These are phyloP conservation scores for Hipposideros armiger DNA, from an alignment of 2,113 vertebrate genomes.

Conservation along the genomic window DNA sequence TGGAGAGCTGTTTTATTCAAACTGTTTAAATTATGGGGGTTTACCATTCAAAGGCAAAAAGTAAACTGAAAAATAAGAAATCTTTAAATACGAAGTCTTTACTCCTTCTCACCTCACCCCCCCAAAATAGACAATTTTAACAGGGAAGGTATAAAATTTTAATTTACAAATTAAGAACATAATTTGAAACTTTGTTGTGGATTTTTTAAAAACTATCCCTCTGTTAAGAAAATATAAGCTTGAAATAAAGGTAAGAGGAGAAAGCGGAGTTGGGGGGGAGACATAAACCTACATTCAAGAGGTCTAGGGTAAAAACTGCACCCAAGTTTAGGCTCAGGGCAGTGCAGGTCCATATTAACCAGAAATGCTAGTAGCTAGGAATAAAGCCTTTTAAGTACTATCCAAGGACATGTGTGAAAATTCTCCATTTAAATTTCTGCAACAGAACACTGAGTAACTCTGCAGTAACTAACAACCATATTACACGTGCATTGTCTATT, in stretches of 20 bases:
- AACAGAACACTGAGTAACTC: background rate
- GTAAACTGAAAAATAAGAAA: background rate
- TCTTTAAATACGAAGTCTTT: slow-evolving; percentile 25
- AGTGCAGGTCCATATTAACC: slow-evolving; percentile 13
- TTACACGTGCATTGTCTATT: background rate
- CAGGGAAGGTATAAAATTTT: background rate
- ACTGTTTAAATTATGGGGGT: background rate
- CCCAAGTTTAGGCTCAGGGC: background rate
- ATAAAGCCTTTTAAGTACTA: background rate
- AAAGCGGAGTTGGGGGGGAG: background rate
- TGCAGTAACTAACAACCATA: slow-evolving; percentile 16
- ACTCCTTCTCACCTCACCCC: too few relatives aligned
- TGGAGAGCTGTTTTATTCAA: background rate
- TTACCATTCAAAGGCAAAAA: background rate
- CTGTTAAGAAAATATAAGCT: background rate
- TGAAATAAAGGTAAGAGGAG: background rate
- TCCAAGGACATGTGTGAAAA: background rate
- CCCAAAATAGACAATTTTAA: background rate
- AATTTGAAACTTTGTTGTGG: background rate
- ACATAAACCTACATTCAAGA: background rate
- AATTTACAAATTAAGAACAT: slow-evolving; percentile 34
- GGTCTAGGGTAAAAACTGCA: background rate
- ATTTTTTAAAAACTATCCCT: background rate
- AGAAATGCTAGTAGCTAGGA: background rate
- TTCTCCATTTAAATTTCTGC: slow-evolving; percentile 21